A percentile compares a stretch with the other conserved stretches of the same genome.
Conservation (phyloP, 2,113 vertebrate species). For the Grallaria varia region DNA sequence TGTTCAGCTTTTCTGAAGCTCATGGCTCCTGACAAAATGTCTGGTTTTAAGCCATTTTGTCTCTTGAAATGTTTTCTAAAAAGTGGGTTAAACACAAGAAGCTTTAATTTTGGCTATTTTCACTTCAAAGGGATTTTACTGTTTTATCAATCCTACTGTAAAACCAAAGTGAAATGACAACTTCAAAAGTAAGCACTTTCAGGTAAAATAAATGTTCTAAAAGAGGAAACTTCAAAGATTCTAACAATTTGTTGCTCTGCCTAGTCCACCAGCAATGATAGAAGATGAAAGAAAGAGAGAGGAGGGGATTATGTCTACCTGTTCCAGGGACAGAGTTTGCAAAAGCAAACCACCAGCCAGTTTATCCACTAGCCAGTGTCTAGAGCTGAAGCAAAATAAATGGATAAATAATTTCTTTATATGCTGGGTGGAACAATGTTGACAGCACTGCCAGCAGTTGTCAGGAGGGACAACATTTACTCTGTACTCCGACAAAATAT, state of each 20-base stretch:
- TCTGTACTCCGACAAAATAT: background rate
- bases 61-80: slow-evolving; percentile 52
- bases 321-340: background rate
- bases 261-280: background rate
- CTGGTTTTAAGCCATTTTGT: slow-evolving; percentile 60
- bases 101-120: slow-evolving; percentile 65
- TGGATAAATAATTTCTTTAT: background rate
- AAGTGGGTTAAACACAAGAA: slow-evolving; percentile 57
- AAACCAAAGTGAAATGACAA: slow-evolving; percentile 49
- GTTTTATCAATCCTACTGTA: slow-evolving; percentile 36
- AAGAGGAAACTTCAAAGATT: slow-evolving; percentile 15
- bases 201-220: slow-evolving; percentile 39
- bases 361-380: background rate
- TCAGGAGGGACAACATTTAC: background rate
- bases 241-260: slow-evolving; percentile 18
- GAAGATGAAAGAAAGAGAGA: slow-evolving; percentile 20
- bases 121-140: slow-evolving; percentile 63
- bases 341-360: background rate
- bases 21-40: slow-evolving; percentile 60
- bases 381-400: background rate
- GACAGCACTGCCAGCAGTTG: background rate
- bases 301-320: background rate
- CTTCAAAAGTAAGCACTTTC: slow-evolving; percentile 49
- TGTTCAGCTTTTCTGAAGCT: slow-evolving; percentile 63
- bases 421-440: background rate